A percentile compares a stretch with the other conserved stretches of the same genome.
Evolutionary conservation across 2,888 invertebrate species (phyloP).

Genomic region (Orthonychiurus folsomi): DNA sequence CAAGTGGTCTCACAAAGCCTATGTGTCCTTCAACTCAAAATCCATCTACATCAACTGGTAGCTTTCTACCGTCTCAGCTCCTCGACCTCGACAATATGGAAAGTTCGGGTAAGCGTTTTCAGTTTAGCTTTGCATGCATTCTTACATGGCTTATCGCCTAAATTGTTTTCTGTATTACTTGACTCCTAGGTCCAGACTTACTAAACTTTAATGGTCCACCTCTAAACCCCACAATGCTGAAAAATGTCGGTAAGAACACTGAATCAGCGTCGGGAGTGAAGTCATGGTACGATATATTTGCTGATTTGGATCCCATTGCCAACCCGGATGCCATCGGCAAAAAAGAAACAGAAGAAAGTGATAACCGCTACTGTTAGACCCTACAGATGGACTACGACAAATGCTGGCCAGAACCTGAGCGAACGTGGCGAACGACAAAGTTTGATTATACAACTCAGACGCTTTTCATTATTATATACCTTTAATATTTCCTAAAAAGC

Average conservation of each 20-base stretch:
- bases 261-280: conserved; percentile 11
- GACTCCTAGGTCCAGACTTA: neutral
- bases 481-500: too few species aligned
- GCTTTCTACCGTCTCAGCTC: conserved; percentile 38
- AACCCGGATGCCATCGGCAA: conserved; percentile 60
- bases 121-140: too few species aligned
- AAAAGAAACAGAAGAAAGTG: conserved; percentile 38
- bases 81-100: conserved; percentile 31
- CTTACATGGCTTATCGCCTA: too few species aligned
- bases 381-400: too few species aligned
- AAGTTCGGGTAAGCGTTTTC: neutral
- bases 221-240: neutral
- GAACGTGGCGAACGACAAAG: too few species aligned
- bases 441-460: too few species aligned
- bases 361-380: conserved; percentile 43
- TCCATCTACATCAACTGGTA: neutral
- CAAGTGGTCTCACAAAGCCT: too few species aligned
- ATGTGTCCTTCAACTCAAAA: too few species aligned
- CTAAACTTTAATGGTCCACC: conserved; percentile 2
- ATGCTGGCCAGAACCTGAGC: too few species aligned
- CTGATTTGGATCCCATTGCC: conserved; percentile 82
- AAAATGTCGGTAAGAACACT: neutral
- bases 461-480: too few species aligned
- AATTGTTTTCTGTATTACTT: too few species aligned
- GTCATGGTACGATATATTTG: conserved; percentile 80